Evolutionary conservation across 2,797 vertebrate genomes (phyloP), one percentile per base, ranked within the genome.

Genomic region (Gymnodraco acuticeps): DNA sequence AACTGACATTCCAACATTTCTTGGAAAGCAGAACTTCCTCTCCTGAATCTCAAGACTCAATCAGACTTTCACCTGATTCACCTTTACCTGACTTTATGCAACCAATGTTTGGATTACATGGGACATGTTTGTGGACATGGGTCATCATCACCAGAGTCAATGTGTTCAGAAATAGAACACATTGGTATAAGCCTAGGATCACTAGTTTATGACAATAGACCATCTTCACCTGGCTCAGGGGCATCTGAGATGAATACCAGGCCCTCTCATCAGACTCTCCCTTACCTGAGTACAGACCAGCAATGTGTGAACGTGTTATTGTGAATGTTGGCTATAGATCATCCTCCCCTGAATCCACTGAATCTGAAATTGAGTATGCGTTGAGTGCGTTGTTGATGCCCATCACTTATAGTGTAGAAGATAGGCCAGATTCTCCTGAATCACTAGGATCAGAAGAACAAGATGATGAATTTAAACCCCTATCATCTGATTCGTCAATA

Each of bases 131-230:
- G 75, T 81, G 85, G 75, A 81, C 2, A 65, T 27, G 70, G 89
- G 38, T 90, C 89, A 38, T 23, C 53, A 64, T 94, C 92, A 13
- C 87, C 91, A 17, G 87, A 89, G 55, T 94, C 93, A 41, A 8
- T 48, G n/a, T 86, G 73, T 50, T 94, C 92, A 70, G 91, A 92
- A 10, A 15, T 74, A 58, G 92, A 94, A 85, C 85, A 70, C 47
- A 70, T 85, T 3, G 73, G 79, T 71, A 27, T 88, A 46, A 84
- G 83, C 14, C n/a, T 75, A 31, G 76, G 73, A 60, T 77, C 86
- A 47, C 3, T 52, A 4, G 54, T 41, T 46, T 27, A 68, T 75
- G 81, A 90, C 8, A 16, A 62, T 7, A 88, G 91, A 81, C 63
- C 61, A 5, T 66, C 38, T 45, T 89, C 91, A 46, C 87, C 88